Percentiles rank a stretch among this genome's conserved stretches.
phyloP scores from a whole-genome alignment of 1,140 invertebrate genomes.

The Gryllus bimaculatus region DNA sequence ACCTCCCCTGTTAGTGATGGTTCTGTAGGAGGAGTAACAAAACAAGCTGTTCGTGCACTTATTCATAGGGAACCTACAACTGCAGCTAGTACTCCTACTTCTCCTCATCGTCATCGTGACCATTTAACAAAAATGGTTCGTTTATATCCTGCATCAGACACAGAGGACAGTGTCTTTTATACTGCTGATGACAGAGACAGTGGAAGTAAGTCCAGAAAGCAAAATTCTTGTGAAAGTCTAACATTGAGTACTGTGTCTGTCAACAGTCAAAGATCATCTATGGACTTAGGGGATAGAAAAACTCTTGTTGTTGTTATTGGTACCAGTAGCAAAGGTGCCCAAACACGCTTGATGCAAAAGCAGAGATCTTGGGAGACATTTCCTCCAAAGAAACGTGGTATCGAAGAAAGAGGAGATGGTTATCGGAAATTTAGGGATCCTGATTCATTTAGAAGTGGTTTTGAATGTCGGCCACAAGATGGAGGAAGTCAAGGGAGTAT shows the following conservation, averaged over 20 bases:
- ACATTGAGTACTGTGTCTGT: conserved; percentile 23
- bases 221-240: conserved; percentile 29
- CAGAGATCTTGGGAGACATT: conserved; percentile 58
- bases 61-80: conserved; percentile 35
- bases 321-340: conserved; percentile 32
- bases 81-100: conserved; percentile 22
- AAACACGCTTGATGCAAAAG: conserved; percentile 44
- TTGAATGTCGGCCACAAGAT: conserved; percentile 19
- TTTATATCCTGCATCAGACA: conserved; percentile 49
- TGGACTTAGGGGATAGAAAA: conserved; percentile 34
- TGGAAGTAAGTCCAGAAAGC: conserved; percentile 21
- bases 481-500: conserved; percentile 20
- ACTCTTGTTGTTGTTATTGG: conserved; percentile 40
- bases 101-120: conserved; percentile 21
- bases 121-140: conserved; percentile 23
- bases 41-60: conserved; percentile 44
- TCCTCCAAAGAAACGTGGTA: conserved; percentile 41
- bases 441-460: conserved; percentile 30
- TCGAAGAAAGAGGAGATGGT: background rate
- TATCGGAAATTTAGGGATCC: conserved; percentile 29
- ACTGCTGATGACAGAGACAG: background rate
- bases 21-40: conserved; percentile 30
- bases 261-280: conserved; percentile 19
- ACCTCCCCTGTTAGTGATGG: conserved; percentile 21
- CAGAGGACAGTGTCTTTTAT: conserved; percentile 50